Evolutionary conservation across 1,140 invertebrate species (phyloP), one percentile per base, ranked within the genome.

Genomic region (Andrena cerasifolii): DNA sequence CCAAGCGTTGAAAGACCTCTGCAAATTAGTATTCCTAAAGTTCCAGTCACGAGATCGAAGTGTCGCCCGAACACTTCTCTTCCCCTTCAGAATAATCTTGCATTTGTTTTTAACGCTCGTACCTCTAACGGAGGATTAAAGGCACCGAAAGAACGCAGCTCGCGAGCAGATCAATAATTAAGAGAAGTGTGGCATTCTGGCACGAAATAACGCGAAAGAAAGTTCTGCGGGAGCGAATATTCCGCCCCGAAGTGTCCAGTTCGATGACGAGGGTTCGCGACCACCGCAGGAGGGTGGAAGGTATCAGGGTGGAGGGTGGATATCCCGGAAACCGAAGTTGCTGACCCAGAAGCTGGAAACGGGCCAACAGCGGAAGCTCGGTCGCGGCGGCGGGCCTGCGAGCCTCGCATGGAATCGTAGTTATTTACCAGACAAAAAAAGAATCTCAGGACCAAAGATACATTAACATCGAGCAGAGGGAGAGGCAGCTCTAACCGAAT

Each of bases 271-370:
- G 18, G 36, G 61, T 66, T 36, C n/a, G 18, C 53, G 63, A 40
- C 28, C 8, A 12, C 2, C 1, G 21, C 16, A 26, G 68, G 28
- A 58, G 31, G 53, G 62, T 58, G 43, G 47, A 40, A 68, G 53
- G 65, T 49, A 67, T 74, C 73, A 12, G n/a, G 21, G 14, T 3
- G 47, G 47, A 21, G 36, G 18, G 53, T 12, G 31, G 65, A 36
- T 59, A 68, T 49, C 40, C 73, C 73, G 67, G 65, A 68, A 58
- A 40, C 54, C 47, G 33, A 63, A 71, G 67, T 62, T 62, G 67
- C 21, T 78, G 75, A 78, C 67, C 75, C 66, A 54, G 67, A 62
- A 71, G 67, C n/a, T 78, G 75, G 75, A 78, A 45, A 6, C 54
- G 26, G 45, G 67, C 75, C 75, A 78, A 78, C 56, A 28, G 5